These are phyloP conservation scores for Myotis vivesi DNA, from an alignment of 2,797 vertebrate genomes.

Conservation along the genomic window DNA sequence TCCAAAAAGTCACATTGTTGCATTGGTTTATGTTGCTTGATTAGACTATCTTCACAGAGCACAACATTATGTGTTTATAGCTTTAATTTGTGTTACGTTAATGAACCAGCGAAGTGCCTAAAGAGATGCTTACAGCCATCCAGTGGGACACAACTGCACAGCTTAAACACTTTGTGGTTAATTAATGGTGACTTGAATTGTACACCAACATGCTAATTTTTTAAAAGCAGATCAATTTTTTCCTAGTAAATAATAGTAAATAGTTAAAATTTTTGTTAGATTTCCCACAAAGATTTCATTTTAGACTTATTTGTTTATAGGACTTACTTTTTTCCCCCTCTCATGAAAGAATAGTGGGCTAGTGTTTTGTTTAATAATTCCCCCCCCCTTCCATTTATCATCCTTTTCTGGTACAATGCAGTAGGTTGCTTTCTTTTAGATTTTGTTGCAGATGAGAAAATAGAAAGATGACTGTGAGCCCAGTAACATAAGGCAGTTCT, in stretches of 20 bases:
- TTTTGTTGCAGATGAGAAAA: constrained; percentile 74
- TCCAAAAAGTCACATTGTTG: constrained; percentile 84
- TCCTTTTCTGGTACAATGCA: constrained; percentile 26
- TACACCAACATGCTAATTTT: constrained; percentile 61
- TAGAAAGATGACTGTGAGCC: constrained; percentile 76
- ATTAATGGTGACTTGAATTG: constrained; percentile 72
- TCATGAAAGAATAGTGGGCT: constrained; percentile 59
- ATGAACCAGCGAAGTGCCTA: constrained; percentile 86
- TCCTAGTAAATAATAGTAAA: constrained; percentile 47
- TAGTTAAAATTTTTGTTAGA: constrained; percentile 50
- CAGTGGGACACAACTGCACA: constrained; percentile 77
- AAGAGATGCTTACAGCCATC: constrained; percentile 81
- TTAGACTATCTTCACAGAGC: constrained; percentile 81
- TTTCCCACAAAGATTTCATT: constrained; percentile 37
- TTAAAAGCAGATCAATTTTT: constrained; percentile 52
- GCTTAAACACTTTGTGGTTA: constrained; percentile 71
- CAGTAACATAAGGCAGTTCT: constrained; percentile 59
- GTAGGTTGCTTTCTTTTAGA: constrained; percentile 69
- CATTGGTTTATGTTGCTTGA: constrained; percentile 80
- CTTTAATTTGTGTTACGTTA: constrained; percentile 86
- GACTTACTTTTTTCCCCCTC: constrained; percentile 42
- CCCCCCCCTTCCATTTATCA: constrained; percentile 6
- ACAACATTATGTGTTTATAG: constrained; percentile 84
- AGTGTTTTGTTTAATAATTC: constrained; percentile 54
- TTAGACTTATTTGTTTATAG: constrained; percentile 5